Evolutionary conservation across 2,113 vertebrate genomes (phyloP).

Genomic region (Brachyistius frenatus): DNA sequence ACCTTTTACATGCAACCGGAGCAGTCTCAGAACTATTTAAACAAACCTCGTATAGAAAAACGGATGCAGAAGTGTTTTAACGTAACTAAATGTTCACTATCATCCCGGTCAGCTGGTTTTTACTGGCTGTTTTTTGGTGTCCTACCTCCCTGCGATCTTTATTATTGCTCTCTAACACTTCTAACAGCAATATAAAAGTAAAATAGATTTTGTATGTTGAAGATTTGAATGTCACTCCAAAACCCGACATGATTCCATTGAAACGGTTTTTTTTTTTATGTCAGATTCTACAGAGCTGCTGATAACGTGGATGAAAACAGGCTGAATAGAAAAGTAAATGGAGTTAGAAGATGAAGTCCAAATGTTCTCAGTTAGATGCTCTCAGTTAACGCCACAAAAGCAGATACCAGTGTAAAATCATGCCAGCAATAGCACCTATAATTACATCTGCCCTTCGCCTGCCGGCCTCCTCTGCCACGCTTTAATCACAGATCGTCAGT

Average conservation of each 20-base stretch:
- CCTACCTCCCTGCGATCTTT: no score
- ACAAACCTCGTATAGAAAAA: no score
- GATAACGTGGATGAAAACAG: not conserved
- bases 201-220: not conserved
- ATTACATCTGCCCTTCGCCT: conserved; percentile 58
- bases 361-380: not conserved
- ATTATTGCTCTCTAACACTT: not conserved
- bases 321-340: not conserved
- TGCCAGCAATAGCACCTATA: conserved; percentile 58
- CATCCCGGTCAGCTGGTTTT: no score
- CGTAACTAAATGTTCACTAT: no score
- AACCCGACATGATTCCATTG: not conserved
- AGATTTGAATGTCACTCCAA: not conserved
- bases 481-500: conserved; percentile 69
- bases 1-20: no score
- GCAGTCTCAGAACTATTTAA: no score
- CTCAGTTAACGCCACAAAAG: conserved; percentile 13
- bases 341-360: not conserved
- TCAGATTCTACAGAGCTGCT: not conserved
- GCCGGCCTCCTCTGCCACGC: conserved; percentile 40
- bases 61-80: no score
- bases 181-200: not conserved
- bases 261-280: not conserved
- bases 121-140: no score
- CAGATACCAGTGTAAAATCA: conserved; percentile 44